Base-by-base conservation (phyloP, 37 sponge, comb jelly and placozoan species). In the Agelas oroides region DNA sequence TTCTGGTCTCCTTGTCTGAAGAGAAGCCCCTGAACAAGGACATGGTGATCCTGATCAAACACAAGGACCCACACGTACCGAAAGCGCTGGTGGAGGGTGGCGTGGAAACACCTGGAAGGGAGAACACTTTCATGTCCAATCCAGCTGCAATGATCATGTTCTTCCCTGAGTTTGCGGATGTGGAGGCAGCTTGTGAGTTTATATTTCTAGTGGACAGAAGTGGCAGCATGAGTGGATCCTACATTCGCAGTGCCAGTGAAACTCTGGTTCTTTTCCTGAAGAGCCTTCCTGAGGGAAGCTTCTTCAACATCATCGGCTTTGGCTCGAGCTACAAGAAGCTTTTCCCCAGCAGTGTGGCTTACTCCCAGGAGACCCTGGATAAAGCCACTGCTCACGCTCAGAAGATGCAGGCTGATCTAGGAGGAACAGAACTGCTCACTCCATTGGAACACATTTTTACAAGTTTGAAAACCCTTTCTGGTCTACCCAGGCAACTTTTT, bases 251-350 rank as follows among this genome's bases (percentile, higher is more conserved):
- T 32, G 88, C 89, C 19, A 19, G 73, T 31, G 82, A 87, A 52
- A 71, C 93, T 2, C 82, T 92, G 19, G 53, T 78, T 19, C 69
- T 88, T 15, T 93, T 88, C 53, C 77, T 88, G 17, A 89, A 88
- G 64, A 80, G 86, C 54, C 31, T 93, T n/a, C 89, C 89, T 46
- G 70, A 85, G 38, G 86, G 79, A 5, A 71, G 82, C 31, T 81
- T 52, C 64, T 88, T 93, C 83, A 93, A 93, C 86, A 93, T 93
- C 59, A 53, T 89, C 14, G 86, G 94, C 12, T 93, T 93, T 88
- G 94, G 94, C 16, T 71, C 75, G 25, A 34, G 66, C 2, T 93
- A 75, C 65, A 41, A 76, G 65, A 54, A 30, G 33, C 59, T 93
- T 0, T 93, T 88, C 54, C 52, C 77, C 53, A 68, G 59, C 41